Evolutionary conservation across 2,888 invertebrate genomes (phyloP).

Genomic region (Epinotia demarniana): DNA sequence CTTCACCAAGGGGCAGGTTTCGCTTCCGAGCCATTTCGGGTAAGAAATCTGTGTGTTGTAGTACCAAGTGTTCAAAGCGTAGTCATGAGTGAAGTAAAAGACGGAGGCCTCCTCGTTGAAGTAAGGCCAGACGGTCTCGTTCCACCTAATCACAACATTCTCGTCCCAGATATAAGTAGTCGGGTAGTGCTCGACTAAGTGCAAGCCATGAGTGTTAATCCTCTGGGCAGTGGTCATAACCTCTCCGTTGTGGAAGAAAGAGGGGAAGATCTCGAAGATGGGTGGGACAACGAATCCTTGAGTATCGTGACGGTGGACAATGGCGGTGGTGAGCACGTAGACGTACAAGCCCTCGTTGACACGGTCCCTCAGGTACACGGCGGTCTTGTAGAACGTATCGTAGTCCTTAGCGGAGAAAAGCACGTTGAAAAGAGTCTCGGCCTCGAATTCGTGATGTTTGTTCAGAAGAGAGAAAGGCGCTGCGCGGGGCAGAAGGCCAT

Average conservation of each 20-base stretch:
- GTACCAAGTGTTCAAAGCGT: slow-evolving; percentile 87
- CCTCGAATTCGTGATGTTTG: slow-evolving; percentile 85
- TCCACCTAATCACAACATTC: slow-evolving; percentile 85
- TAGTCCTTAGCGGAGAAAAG: slow-evolving; percentile 89
- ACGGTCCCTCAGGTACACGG: slow-evolving; percentile 87
- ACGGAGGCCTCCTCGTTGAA: slow-evolving; percentile 84
- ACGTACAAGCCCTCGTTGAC: slow-evolving; percentile 89
- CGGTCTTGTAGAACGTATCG: slow-evolving; percentile 88
- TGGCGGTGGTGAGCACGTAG: slow-evolving; percentile 86
- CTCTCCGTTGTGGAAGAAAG: slow-evolving; percentile 88
- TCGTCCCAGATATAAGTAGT: slow-evolving; percentile 71
- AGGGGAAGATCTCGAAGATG: slow-evolving; percentile 89
- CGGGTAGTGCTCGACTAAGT: slow-evolving; percentile 63
- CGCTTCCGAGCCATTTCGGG: slow-evolving; percentile 86
- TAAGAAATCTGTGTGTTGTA: slow-evolving; percentile 86
- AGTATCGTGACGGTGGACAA: slow-evolving; percentile 86
- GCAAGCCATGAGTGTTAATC: slow-evolving; percentile 77
- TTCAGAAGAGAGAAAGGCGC: slow-evolving; percentile 85
- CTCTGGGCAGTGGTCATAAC: slow-evolving; percentile 87
- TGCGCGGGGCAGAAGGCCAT: slow-evolving; percentile 82
- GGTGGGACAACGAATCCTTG: slow-evolving; percentile 88
- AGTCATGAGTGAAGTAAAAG: slow-evolving; percentile 90
- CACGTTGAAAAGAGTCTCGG: slow-evolving; percentile 86
- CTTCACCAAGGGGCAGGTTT: slow-evolving; percentile 78
- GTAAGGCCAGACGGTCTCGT: slow-evolving; percentile 85